phyloP scores from a whole-genome alignment of 2,888 invertebrate species.

The Imbricaverruca yamaguchii region DNA sequence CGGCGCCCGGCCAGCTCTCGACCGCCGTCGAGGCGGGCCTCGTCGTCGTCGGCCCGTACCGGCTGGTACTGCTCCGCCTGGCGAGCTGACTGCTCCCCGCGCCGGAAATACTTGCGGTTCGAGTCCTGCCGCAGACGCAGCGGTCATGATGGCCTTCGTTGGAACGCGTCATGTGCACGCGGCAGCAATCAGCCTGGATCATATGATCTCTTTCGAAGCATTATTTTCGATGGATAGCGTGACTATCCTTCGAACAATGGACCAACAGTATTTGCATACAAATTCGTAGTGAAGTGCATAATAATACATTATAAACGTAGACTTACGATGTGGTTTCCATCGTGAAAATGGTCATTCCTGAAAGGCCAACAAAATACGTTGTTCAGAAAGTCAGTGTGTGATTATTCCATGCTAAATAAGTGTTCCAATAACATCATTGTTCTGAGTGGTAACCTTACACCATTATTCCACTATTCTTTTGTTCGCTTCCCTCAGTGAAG shows the following conservation, averaged over 20 bases:
- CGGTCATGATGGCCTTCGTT: too few relatives aligned
- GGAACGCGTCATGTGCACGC: background rate
- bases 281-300: background rate
- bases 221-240: too few relatives aligned
- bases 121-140: constrained; percentile 52
- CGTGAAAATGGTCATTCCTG: too few relatives aligned
- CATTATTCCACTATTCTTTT: too few relatives aligned
- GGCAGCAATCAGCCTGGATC: background rate
- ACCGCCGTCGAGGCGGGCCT: background rate
- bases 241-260: background rate
- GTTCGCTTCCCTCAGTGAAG: background rate
- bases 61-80: constrained; percentile 27
- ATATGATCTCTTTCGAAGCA: too few relatives aligned
- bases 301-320: background rate
- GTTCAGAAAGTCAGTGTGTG: too few relatives aligned
- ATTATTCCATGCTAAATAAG: too few relatives aligned
- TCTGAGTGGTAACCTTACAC: too few relatives aligned
- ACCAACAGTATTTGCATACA: background rate
- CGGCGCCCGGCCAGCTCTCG: constrained; percentile 38
- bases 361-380: too few relatives aligned
- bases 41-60: constrained; percentile 25
- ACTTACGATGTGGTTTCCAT: too few relatives aligned
- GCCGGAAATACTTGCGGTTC: constrained; percentile 78
- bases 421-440: too few relatives aligned
- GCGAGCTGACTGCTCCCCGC: constrained; percentile 67